phyloP scores from a whole-genome alignment of 2,113 vertebrate species.

The Nothobranchius furzeri region DNA sequence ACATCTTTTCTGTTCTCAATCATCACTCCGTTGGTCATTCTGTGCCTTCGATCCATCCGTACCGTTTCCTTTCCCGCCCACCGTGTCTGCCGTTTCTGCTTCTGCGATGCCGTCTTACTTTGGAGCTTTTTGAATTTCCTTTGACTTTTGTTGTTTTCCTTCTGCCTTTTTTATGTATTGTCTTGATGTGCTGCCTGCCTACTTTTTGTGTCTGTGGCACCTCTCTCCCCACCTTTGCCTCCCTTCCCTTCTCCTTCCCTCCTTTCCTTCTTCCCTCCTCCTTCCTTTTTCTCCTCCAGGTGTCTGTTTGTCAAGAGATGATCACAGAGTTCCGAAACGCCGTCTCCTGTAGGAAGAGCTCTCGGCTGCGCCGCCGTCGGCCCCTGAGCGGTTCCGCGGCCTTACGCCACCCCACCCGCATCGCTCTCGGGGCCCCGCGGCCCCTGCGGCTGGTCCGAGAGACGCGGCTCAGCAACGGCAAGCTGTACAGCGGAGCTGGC shows the following conservation, averaged over 20 bases:
- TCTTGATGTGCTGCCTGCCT: slow-evolving; percentile 67
- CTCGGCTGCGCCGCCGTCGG: slow-evolving; percentile 86
- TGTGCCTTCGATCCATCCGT: slow-evolving; percentile 42
- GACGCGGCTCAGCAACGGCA: slow-evolving; percentile 92
- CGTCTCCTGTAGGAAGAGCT: slow-evolving; percentile 91
- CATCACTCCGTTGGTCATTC: slow-evolving; percentile 45
- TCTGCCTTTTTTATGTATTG: slow-evolving; percentile 50
- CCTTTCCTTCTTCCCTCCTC: slow-evolving; percentile 34
- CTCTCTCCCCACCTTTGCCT: slow-evolving; percentile 37
- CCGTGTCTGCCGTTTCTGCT: slow-evolving; percentile 44
- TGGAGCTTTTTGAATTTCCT: slow-evolving; percentile 31
- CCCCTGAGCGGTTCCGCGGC: slow-evolving; percentile 76
- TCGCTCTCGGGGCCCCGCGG: slow-evolving; percentile 72
- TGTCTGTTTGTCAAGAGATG: slow-evolving; percentile 95
- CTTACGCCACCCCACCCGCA: slow-evolving; percentile 74
- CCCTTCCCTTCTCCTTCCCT: slow-evolving; percentile 30
- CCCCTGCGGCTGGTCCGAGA: slow-evolving; percentile 86
- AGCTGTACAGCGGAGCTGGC: slow-evolving; percentile 84
- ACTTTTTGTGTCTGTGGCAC: slow-evolving; percentile 56
- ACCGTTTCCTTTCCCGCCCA: slow-evolving; percentile 42
- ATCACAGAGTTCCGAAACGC: slow-evolving; percentile 90
- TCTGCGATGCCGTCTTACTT: slow-evolving; percentile 35
- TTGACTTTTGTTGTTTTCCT: slow-evolving; percentile 21
- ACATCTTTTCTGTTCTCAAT: slow-evolving; percentile 46
- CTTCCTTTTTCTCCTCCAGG: slow-evolving; percentile 66